phyloP scores from a whole-genome alignment of 2,888 invertebrate species.

The Monoplex corrugatus region DNA sequence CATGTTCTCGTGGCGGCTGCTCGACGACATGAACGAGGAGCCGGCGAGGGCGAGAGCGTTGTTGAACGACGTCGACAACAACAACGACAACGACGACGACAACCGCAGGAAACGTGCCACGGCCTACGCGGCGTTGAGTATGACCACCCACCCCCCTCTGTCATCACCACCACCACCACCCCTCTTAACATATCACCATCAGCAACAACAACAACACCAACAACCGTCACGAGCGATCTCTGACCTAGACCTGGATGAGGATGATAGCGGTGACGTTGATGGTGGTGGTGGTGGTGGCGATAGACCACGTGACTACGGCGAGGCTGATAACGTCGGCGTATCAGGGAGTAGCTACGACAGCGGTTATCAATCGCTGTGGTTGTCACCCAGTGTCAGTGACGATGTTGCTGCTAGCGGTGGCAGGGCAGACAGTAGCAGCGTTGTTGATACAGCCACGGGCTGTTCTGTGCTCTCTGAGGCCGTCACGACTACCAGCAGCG shows the following conservation, averaged over 20 bases:
- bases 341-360: not conserved
- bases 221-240: not conserved
- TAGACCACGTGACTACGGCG: no score
- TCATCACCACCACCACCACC: not conserved
- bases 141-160: not conserved
- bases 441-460: no score
- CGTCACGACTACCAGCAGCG: not conserved
- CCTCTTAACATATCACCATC: not conserved
- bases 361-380: not conserved
- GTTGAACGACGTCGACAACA: constrained; percentile 56
- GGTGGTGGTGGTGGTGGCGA: not conserved
- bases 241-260: constrained; percentile 40
- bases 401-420: no score
- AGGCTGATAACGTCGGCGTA: no score
- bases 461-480: not conserved
- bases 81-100: not conserved
- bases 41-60: not conserved
- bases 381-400: not conserved
- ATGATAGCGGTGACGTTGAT: not conserved
- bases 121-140: not conserved
- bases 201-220: constrained; percentile 8
- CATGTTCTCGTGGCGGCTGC: constrained; percentile 78
- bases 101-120: not conserved
- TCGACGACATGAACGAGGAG: constrained; percentile 69
- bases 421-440: no score